A percentile compares a stretch with the other conserved stretches of the same genome.
These are phyloP conservation scores for Oreortyx pictus DNA, from an alignment of 2,797 vertebrate species.

Conservation along the genomic window DNA sequence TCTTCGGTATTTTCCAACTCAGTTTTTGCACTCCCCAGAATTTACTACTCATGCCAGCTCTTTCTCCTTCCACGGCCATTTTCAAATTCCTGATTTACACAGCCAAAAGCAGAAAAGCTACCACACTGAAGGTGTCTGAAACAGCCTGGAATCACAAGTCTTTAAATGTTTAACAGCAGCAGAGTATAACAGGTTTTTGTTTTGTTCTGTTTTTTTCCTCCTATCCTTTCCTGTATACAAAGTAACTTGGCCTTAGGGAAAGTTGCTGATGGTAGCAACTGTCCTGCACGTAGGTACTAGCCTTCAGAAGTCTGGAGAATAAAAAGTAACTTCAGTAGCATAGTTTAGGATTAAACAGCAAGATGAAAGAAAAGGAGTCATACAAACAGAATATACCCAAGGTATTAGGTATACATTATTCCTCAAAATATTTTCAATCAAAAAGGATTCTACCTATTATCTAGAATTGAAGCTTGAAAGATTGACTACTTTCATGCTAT, in stretches of 20 bases:
- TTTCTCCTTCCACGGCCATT: neutral
- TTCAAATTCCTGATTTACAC: neutral
- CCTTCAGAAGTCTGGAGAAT: constrained; percentile 31
- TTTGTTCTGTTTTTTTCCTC: neutral
- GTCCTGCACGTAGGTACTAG: constrained; percentile 38
- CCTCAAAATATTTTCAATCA: neutral
- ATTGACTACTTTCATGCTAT: neutral
- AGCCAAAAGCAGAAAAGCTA: neutral
- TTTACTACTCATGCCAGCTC: neutral
- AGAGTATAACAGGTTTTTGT: constrained; percentile 7
- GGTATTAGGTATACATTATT: neutral
- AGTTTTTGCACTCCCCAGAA: neutral
- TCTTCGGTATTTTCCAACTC: neutral
- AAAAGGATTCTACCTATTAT: neutral
- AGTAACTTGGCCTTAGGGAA: constrained; percentile 31
- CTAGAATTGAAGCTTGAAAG: neutral
- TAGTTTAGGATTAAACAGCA: neutral
- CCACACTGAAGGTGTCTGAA: neutral
- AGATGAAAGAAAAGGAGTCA: neutral
- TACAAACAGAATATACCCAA: neutral
- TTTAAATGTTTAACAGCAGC: constrained; percentile 5
- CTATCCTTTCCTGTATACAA: neutral
- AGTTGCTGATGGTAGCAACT: constrained; percentile 14
- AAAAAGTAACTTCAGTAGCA: neutral
- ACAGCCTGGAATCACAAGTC: neutral